Conservation (phyloP, 2,797 vertebrate genomes). For the Micropoecilia bifurca region DNA sequence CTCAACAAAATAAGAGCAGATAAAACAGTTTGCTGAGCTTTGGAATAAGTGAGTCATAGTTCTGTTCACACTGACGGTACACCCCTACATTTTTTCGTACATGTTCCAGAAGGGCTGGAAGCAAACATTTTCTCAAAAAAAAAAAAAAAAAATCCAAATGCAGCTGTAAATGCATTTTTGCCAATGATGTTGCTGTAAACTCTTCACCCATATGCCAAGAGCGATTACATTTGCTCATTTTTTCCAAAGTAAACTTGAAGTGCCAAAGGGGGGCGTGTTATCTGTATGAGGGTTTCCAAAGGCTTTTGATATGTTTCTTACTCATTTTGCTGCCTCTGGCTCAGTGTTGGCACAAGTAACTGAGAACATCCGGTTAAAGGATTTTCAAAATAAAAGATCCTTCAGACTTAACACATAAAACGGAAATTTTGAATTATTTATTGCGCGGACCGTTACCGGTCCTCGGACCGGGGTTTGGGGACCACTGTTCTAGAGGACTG, state of each 20-base stretch:
- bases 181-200: background rate
- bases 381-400: too few species aligned
- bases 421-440: too few species aligned
- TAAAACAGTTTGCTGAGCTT: conserved; percentile 13
- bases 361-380: too few species aligned
- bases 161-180: background rate
- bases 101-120: background rate
- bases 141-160: background rate
- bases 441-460: too few species aligned
- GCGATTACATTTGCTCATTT: background rate
- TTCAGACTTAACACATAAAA: too few species aligned
- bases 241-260: background rate
- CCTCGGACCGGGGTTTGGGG: too few species aligned
- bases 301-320: too few species aligned
- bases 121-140: background rate
- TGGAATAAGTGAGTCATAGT: conserved; percentile 4
- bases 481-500: too few species aligned
- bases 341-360: too few species aligned
- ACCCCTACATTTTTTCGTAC: background rate
- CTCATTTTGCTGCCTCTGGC: too few species aligned
- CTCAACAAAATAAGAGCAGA: conserved; percentile 21
- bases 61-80: background rate
- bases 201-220: background rate
- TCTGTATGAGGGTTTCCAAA: too few species aligned
- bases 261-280: too few species aligned